Evolutionary conservation across 2,888 invertebrate species (phyloP), one percentile per base, ranked within the genome.

Genomic region (Morpho helenor): DNA sequence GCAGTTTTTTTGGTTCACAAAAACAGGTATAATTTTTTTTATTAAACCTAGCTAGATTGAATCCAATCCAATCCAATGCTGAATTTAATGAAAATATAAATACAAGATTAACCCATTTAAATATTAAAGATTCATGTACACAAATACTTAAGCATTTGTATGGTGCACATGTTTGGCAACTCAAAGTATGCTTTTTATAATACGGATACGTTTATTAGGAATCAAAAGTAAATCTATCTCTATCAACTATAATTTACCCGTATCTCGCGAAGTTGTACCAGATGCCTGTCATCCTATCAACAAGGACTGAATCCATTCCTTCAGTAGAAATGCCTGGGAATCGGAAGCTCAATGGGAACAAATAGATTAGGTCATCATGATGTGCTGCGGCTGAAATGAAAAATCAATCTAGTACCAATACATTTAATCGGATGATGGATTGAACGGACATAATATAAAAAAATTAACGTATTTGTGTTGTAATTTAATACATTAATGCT

Each of bases 321-420:
- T 67, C 70, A 8, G 69, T 23, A 7, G 57, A 49, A 75, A 91
- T 84, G 57, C 66, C 70, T 0, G 91, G 89, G 71, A 76, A 86
- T 16, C 77, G 75, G 69, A 76, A 80, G 54, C 74, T 75, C 67
- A 87, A 71, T 23, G 82, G 76, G 69, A 92, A 91, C 49, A 92
- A 66, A 69, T 92, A 92, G 62, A 92, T 76, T 53, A 91, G 70
- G 66, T 92, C 92, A 62, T 92, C 88, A 67, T 86, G 85, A 61
- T 88, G 87, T 2, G 83, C 80, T 5, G 76, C 79, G 0, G 75
- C 92, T 92, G 47, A 7, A 8, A 52, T 9, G 39, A 43, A 39
- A 23, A 43, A 43, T 9, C 3, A 43, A 8, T 43, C 1, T 43
- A 31, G 3, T 31, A 31, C 31, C 31, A 31, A 31, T 31, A 31